Evolutionary conservation across 2,888 invertebrate species (phyloP).

Genomic region (Scaptomyza polygonia): DNA sequence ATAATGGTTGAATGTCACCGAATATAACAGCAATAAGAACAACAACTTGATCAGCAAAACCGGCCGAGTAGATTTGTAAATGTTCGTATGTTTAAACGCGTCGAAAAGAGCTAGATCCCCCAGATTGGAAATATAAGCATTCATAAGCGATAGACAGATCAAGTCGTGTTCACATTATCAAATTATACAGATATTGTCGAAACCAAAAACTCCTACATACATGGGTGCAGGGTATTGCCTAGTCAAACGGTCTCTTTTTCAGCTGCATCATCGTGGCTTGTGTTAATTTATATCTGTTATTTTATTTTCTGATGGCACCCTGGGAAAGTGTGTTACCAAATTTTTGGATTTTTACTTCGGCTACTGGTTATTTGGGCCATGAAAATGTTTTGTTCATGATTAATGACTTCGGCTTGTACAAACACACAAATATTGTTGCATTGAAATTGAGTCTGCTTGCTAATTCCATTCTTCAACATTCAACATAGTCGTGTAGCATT

Average conservation of each 20-base stretch:
- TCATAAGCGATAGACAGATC: too few species aligned
- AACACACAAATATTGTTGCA: constrained; percentile 19
- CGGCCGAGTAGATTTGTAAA: neutral
- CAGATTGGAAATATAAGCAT: too few species aligned
- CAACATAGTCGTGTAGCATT: constrained; percentile 1
- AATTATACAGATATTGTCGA: too few species aligned
- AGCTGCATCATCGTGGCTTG: neutral
- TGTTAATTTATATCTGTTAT: neutral
- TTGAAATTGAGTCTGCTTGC: constrained; percentile 1
- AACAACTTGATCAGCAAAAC: neutral
- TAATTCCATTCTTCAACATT: neutral
- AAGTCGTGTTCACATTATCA: too few species aligned
- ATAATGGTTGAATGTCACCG: neutral
- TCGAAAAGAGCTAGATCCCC: too few species aligned
- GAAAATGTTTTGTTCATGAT: constrained; percentile 58
- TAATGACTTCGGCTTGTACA: constrained; percentile 37
- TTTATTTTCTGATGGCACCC: constrained; percentile 53
- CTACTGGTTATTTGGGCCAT: constrained; percentile 77
- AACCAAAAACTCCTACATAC: too few species aligned
- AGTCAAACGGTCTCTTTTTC: neutral
- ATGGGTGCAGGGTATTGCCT: neutral
- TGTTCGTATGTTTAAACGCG: too few species aligned
- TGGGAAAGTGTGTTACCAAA: constrained; percentile 54
- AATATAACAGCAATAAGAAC: neutral
- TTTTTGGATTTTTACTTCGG: constrained; percentile 34